phyloP scores from a whole-genome alignment of 2,797 vertebrate genomes.

The Epinephelus malabaricus region DNA sequence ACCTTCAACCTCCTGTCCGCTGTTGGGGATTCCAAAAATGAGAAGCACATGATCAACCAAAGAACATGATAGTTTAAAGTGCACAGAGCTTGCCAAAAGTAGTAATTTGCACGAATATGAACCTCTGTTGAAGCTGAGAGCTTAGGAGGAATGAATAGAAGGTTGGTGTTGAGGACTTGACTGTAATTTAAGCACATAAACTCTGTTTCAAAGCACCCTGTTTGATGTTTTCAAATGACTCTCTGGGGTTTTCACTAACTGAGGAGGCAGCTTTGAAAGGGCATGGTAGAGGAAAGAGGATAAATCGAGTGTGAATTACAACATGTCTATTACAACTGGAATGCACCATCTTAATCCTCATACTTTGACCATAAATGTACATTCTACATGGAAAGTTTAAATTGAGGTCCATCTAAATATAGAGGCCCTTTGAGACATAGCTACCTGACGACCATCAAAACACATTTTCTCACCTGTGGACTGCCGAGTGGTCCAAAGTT shows the following conservation, averaged over 20 bases:
- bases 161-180: neutral
- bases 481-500: constrained; percentile 87
- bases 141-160: neutral
- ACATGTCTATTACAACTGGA: neutral
- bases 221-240: constrained; percentile 7
- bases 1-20: constrained; percentile 58
- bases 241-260: neutral
- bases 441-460: constrained; percentile 8
- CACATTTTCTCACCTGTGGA: constrained; percentile 88
- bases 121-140: constrained; percentile 1
- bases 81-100: constrained; percentile 4
- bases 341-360: neutral
- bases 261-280: neutral
- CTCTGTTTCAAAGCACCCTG: neutral
- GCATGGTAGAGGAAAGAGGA: neutral
- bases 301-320: too few species aligned
- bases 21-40: constrained; percentile 44
- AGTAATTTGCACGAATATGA: constrained; percentile 27
- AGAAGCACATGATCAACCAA: constrained; percentile 52
- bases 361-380: neutral
- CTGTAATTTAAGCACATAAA: constrained; percentile 8
- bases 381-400: neutral
- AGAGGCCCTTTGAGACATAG: neutral
- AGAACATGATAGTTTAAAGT: constrained; percentile 48
- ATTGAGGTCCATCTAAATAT: neutral